Evolutionary conservation across 2,797 vertebrate genomes (phyloP).

Genomic region (Coranthus polyacanthus): DNA sequence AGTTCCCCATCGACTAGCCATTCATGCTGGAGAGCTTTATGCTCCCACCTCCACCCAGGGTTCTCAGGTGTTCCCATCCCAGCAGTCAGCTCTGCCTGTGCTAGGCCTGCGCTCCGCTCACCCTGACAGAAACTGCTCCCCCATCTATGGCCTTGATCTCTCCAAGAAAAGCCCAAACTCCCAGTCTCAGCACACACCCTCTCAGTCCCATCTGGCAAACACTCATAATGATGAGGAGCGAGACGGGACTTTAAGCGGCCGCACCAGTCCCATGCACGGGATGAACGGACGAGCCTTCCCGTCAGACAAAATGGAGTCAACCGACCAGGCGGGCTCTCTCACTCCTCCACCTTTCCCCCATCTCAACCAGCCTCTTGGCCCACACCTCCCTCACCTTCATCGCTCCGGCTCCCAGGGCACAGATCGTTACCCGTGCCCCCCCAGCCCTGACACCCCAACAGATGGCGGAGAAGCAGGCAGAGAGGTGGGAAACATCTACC

Average conservation of each 20-base stretch:
- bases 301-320: conserved; percentile 87
- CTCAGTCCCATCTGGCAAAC: conserved; percentile 80
- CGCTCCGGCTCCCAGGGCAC: conserved; percentile 78
- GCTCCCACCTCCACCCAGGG: conserved; percentile 89
- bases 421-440: conserved; percentile 81
- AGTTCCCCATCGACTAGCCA: conserved; percentile 85
- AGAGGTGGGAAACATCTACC: conserved; percentile 88
- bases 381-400: conserved; percentile 86
- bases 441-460: conserved; percentile 81
- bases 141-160: conserved; percentile 94
- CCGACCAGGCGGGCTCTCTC: conserved; percentile 77
- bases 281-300: conserved; percentile 82
- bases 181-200: conserved; percentile 84
- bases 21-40: conserved; percentile 93
- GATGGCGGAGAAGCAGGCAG: conserved; percentile 79
- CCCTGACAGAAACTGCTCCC: conserved; percentile 92
- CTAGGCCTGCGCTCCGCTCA: conserved; percentile 85
- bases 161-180: conserved; percentile 95
- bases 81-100: conserved; percentile 80
- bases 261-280: conserved; percentile 85
- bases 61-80: conserved; percentile 84
- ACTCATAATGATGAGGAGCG: conserved; percentile 86
- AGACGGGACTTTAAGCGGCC: conserved; percentile 81
- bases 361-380: conserved; percentile 84
- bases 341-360: conserved; percentile 84